Evolutionary conservation across 2,888 invertebrate genomes (phyloP).

Genomic region (Thereva nobilitata): DNA sequence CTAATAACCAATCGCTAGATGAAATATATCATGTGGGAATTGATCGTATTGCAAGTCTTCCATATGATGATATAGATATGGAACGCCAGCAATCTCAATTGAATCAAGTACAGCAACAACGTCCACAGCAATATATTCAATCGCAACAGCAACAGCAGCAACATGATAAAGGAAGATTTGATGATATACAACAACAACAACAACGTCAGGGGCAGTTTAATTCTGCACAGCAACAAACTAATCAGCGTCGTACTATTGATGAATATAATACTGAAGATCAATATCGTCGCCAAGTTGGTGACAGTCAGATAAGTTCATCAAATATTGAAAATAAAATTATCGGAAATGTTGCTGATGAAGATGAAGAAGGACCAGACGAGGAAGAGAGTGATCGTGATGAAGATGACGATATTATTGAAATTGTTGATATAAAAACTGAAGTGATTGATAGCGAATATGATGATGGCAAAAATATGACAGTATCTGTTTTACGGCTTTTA

Average conservation of each 20-base stretch:
- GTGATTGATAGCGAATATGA: neutral
- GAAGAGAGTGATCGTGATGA: neutral
- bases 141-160: too few species aligned
- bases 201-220: too few species aligned
- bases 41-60: constrained; percentile 49
- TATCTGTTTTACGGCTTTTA: constrained; percentile 71
- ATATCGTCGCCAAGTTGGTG: neutral
- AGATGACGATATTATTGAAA: neutral
- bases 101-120: neutral
- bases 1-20: constrained; percentile 61
- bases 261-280: neutral
- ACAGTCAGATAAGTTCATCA: too few species aligned
- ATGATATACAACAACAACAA: too few species aligned
- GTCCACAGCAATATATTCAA: neutral
- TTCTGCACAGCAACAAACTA: too few species aligned
- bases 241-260: neutral
- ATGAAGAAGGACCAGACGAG: constrained; percentile 1
- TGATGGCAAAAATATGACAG: constrained; percentile 60
- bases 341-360: neutral
- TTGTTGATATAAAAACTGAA: constrained; percentile 14
- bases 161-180: too few species aligned
- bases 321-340: too few species aligned
- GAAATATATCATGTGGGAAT: constrained; percentile 70
- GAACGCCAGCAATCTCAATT: constrained; percentile 18
- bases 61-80: neutral